phyloP scores from a whole-genome alignment of 2,797 vertebrate species.

The Simalia tracyae region DNA sequence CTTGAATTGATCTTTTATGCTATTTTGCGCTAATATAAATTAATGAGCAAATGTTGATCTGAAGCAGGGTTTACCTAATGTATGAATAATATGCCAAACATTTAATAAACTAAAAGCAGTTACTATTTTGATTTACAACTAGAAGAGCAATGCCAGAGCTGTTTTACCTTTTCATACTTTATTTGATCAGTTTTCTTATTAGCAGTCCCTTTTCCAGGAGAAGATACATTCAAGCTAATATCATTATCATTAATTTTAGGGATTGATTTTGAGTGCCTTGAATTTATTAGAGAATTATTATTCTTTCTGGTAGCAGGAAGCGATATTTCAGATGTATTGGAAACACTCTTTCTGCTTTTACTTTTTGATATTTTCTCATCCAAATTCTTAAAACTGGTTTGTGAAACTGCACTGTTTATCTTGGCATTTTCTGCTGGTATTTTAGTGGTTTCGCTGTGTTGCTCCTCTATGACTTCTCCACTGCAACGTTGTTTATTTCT shows the following conservation, averaged over 20 bases:
- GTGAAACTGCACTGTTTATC: constrained; percentile 23
- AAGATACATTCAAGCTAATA: constrained; percentile 32
- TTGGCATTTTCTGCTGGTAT: constrained; percentile 26
- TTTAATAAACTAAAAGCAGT: background rate
- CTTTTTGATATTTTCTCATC: constrained; percentile 41
- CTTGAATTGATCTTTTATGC: background rate
- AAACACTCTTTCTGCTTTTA: constrained; percentile 32
- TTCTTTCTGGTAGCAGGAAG: constrained; percentile 58
- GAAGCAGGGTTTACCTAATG: background rate
- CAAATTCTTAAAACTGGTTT: constrained; percentile 30
- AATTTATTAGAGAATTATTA: constrained; percentile 55
- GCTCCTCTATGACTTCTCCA: background rate
- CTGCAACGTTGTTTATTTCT: constrained; percentile 21
- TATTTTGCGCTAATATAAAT: background rate
- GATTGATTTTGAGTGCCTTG: constrained; percentile 43
- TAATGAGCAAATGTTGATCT: background rate
- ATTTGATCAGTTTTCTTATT: constrained; percentile 45
- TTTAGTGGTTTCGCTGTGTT: constrained; percentile 16
- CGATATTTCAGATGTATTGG: constrained; percentile 46
- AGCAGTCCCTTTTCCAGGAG: constrained; percentile 47
- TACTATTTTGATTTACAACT: constrained; percentile 32
- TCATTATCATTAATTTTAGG: constrained; percentile 41
- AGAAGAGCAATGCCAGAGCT: constrained; percentile 38
- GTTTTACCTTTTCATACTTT: constrained; percentile 40
- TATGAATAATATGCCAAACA: background rate